Evolutionary conservation across 64 coral and sea anemone species (phyloP), one percentile per base, ranked within the genome.

Genomic region (Montipora capricornis): DNA sequence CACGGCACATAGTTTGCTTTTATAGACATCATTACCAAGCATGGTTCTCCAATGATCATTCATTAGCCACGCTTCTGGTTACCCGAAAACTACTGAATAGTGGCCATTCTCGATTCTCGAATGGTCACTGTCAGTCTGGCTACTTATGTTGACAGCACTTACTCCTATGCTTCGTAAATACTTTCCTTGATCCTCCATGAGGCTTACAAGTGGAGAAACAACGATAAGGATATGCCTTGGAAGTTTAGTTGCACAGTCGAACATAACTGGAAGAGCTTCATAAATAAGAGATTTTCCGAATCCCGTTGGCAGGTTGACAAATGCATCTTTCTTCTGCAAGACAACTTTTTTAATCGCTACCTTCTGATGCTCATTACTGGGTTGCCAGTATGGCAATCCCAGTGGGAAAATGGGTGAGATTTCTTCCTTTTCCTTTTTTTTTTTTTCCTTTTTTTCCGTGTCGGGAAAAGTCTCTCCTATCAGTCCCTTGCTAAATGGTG

Each of bases 281-380:
- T 74, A 88, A 74, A 70, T 70, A 17, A 73, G 69, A n/a, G 88
- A 90, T 73, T 90, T 90, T 20, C 88, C 88, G 13, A 73, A 90
- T 17, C 88, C 75, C 4, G 87, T 89, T 2, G 71, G 87, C 9
- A 89, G 51, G 73, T 89, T 89, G 22, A 24, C 22, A 24, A 24
- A 24, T 24, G 22, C 22, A 24, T 24, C 22, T 24, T 24, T 24
- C 22, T 24, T 24, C 22, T 24, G 22, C 22, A 24, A 24, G 22
- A 24, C 22, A 24, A 24, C 22, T 24, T 24, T 24, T 24, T 24
- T 24, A 24, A 24, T 24, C 22, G 22, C 22, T 24, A 24, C 22
- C 22, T 24, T 24, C 22, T 24, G 22, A 24, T 24, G 22, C 22
- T 24, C 22, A 24, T 24, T 24, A 24, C 22, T 24, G 22, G 22